Percentiles rank a stretch among this genome's conserved stretches.
phyloP scores from a whole-genome alignment of 2,888 invertebrate genomes.

The Eupeodes luniger region DNA sequence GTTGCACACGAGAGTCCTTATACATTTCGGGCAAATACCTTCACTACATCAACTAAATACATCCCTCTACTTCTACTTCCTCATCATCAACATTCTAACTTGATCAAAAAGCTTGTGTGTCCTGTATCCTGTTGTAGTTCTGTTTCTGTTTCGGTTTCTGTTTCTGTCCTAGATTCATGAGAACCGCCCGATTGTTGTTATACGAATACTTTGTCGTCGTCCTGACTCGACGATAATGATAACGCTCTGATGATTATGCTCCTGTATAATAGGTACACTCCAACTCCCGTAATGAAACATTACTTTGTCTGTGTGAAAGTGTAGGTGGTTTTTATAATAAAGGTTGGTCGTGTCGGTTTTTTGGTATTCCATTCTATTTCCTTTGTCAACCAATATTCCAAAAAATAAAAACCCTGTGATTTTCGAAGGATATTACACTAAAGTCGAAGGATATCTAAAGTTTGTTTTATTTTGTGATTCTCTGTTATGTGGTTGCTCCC shows the following conservation, averaged over 20 bases:
- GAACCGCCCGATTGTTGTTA: slow-evolving; percentile 44
- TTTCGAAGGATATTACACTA: slow-evolving; percentile 29
- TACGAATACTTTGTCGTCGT: neutral
- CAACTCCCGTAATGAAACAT: slow-evolving; percentile 48
- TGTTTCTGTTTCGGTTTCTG: too few species aligned
- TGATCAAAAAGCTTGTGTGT: slow-evolving; percentile 50
- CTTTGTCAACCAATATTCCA: slow-evolving; percentile 3
- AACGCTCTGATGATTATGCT: slow-evolving; percentile 40
- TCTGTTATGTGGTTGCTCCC: slow-evolving; percentile 25
- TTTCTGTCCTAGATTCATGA: slow-evolving; percentile 37
- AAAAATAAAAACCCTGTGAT: neutral
- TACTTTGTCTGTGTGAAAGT: slow-evolving; percentile 37
- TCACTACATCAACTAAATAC: neutral
- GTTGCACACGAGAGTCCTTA: slow-evolving; percentile 38
- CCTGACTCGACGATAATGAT: slow-evolving; percentile 29
- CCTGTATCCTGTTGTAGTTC: neutral
- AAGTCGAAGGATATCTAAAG: slow-evolving; percentile 59
- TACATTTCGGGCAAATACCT: slow-evolving; percentile 48
- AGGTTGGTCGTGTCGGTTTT: slow-evolving; percentile 1
- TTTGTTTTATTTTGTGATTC: slow-evolving; percentile 37
- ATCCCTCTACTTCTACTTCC: neutral
- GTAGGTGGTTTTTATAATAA: neutral
- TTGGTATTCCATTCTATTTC: slow-evolving; percentile 33
- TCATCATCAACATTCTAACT: slow-evolving; percentile 5
- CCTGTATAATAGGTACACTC: neutral